Conservation (phyloP, 2,888 invertebrate genomes). For the Empis stercorea region DNA sequence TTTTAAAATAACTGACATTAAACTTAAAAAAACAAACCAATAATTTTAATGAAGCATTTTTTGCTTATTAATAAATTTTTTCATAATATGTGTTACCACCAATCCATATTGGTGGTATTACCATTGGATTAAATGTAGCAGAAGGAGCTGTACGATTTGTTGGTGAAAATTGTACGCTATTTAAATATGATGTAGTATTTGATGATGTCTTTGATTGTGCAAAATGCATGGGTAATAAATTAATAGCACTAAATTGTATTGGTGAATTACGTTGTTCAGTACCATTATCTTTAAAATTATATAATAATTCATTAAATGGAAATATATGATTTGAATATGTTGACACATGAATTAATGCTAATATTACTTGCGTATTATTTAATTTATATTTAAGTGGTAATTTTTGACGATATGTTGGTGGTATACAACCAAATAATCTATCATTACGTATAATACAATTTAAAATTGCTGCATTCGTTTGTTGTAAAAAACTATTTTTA, state of each 20-base stretch:
- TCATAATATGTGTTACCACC: too few species aligned
- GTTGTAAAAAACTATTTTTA: constrained; percentile 14
- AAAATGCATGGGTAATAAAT: not conserved
- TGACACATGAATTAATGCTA: constrained; percentile 13
- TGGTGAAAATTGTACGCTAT: too few species aligned
- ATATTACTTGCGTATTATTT: constrained; percentile 22
- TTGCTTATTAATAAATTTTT: too few species aligned
- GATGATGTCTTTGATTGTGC: not conserved
- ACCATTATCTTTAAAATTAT: not conserved
- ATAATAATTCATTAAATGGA: not conserved
- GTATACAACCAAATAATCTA: constrained; percentile 21
- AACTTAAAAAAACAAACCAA: too few species aligned
- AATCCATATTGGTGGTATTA: too few species aligned
- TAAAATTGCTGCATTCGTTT: not conserved
- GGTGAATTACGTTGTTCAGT: not conserved
- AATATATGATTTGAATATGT: not conserved
- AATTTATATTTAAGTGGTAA: constrained; percentile 19
- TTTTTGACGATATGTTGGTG: constrained; percentile 22
- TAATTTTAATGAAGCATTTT: too few species aligned
- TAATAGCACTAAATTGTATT: not conserved
- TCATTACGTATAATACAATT: not conserved
- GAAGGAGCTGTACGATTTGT: too few species aligned
- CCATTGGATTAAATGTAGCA: too few species aligned
- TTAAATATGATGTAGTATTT: too few species aligned
- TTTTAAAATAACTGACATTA: too few species aligned